Base-by-base conservation (phyloP, 2,888 invertebrate species). In the Pseudococcus viburni region DNA sequence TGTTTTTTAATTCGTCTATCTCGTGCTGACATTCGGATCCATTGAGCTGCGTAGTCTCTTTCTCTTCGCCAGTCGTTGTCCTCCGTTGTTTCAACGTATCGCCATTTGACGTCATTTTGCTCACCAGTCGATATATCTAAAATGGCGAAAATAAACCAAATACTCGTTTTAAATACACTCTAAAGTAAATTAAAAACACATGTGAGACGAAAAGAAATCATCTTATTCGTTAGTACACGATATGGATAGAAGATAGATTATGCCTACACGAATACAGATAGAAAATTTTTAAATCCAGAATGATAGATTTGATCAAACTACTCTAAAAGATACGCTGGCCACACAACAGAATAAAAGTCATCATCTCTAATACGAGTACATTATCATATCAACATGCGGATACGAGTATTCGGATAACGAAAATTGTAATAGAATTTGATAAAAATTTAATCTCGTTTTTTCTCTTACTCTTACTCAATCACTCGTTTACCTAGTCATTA, bases 61-160 rank as follows among this genome's bases (percentile, higher is more conserved):
- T 17, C 12, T 33, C 80, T 77, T 26, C 17, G n/a, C n/a, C 33
- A 22, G 19, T 55, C 17, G 73, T 77, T 33, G 68, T 73, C 33
- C 26, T 73, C 39, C 87, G 22, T 80, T 48, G 87, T 55, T 87
- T 80, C 51, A 87, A 55, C 55, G 55, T 80, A 51, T 87, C 80
- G 19, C 87, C 87, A 80, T 80, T 80, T n/a, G 87, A 80, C 39
- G 87, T 87, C 87, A 87, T 87, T 15, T 83, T 87, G 48, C 77
- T 87, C 9, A 87, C 87, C n/a, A 87, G 87, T 77, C 87, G 87
- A 87, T 87, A 87, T 46, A 87, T 80, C 87, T 87, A n/a, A 6
- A 39, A 80, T 33, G 26, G 12, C 5, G 68, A 26, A 73, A 73
- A 73, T 33, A 39, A 77, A 46, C n/a, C 80, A 46, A 80, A 80